phyloP scores from a whole-genome alignment of 1,140 invertebrate genomes.

The Oscheius sp. region DNA sequence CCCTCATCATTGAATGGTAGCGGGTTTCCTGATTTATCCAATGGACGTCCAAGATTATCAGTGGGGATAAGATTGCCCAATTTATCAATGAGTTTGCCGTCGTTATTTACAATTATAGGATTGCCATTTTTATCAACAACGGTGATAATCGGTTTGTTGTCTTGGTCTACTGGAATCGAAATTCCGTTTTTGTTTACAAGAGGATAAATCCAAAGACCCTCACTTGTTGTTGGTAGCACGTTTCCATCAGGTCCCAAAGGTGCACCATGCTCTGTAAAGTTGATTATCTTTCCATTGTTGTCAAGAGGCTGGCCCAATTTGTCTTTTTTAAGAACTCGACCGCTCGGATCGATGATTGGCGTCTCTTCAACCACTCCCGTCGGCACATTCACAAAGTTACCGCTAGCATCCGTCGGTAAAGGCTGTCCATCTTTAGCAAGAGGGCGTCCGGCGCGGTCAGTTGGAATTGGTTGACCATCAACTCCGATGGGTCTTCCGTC shows the following conservation, averaged over 20 bases:
- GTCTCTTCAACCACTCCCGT: conserved; percentile 21
- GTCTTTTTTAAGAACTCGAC: not conserved
- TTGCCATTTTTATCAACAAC: conserved; percentile 35
- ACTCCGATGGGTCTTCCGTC: conserved; percentile 21
- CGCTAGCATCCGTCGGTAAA: conserved; percentile 34
- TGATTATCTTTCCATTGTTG: not conserved
- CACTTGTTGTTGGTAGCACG: conserved; percentile 34
- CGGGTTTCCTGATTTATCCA: conserved; percentile 29
- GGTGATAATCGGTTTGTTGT: conserved; percentile 33
- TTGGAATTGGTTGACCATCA: conserved; percentile 35
- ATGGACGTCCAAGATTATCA: conserved; percentile 31
- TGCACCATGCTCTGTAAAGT: not conserved
- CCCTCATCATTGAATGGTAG: conserved; percentile 11
- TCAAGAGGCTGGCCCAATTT: not conserved
- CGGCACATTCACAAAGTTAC: not conserved
- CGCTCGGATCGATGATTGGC: not conserved
- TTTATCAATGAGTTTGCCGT: conserved; percentile 25
- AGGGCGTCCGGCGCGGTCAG: conserved; percentile 20
- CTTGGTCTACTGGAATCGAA: conserved; percentile 22
- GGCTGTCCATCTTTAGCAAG: conserved; percentile 13
- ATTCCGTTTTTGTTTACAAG: conserved; percentile 20
- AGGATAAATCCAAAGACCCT: conserved; percentile 53
- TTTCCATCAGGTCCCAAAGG: conserved; percentile 47
- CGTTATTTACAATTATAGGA: conserved; percentile 13
- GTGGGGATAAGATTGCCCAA: conserved; percentile 25